Evolutionary conservation across 2,888 invertebrate species (phyloP), one percentile per base, ranked within the genome.

Genomic region (Melitaea athalia): DNA sequence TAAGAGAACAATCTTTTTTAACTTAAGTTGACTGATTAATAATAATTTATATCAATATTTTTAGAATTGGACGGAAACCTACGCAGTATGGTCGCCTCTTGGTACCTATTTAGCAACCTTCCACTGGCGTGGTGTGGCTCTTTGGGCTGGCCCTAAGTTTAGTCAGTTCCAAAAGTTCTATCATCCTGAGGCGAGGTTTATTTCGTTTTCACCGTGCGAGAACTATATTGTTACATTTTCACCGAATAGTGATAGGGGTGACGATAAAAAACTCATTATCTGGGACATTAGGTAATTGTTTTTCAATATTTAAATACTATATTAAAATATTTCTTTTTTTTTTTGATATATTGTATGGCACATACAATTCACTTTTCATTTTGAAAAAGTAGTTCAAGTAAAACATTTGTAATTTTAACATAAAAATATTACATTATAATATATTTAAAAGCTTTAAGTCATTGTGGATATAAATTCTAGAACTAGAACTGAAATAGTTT

Each of bases 151-250:
- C 0, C 97, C 98, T 33, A 95, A 96, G 79, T 99, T 98, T 91
- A 94, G 95, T 0, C 98, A 98, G 87, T 97, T 98, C 80, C 97
- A 97, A 85, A 96, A 97, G 82, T 99, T 99, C 87, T 95, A 95
- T 69, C 99, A 98, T 80, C 94, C 95, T 0, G 96, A 96, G 74
- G 99, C 99, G 0, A 97, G 98, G 80, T 98, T 98, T 79, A 98
- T 99, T 70, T 99, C 99, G 79, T 99, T 99, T 89, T 99, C 99
- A 11, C 99, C 99, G 0, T 97, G 98, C 87, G 99, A 99, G 93
- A 98, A 98, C 80, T 99, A 99, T 86, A 89, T 99, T 73, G 98
- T 99, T 1, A 98, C 99, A 0, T 99, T 98, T 85, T 97, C 99
- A 47, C 97, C 98, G 0, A 95, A 96, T 68, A 94, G 95, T 15